Percentiles rank a stretch among this genome's conserved stretches.
phyloP scores from a whole-genome alignment of 2,888 invertebrate species.

The Carabus problematicus region DNA sequence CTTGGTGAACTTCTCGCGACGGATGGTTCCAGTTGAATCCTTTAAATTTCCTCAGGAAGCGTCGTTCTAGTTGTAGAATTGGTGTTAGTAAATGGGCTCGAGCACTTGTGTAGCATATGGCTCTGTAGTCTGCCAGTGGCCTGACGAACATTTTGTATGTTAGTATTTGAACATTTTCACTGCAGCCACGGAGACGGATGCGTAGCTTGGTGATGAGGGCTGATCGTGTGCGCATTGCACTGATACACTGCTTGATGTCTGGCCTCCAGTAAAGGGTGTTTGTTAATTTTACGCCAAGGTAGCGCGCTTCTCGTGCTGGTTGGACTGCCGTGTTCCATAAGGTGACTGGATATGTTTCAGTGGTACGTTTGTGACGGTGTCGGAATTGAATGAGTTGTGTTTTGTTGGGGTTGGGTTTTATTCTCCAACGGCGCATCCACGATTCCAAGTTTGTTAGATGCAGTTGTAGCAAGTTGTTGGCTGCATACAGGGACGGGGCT shows the following conservation, averaged over 20 bases:
- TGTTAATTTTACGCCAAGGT: not conserved
- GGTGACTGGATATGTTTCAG: not conserved
- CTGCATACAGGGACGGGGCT: not conserved
- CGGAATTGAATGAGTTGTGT: not conserved
- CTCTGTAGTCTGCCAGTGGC: not conserved
- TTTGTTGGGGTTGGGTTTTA: not conserved
- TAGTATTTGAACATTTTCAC: not conserved
- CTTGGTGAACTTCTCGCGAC: too few species aligned
- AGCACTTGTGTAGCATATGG: too few species aligned
- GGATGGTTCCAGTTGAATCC: too few species aligned
- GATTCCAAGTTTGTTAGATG: not conserved
- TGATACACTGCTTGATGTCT: not conserved
- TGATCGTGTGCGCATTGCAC: not conserved
- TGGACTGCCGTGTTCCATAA: not conserved
- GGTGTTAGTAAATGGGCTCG: too few species aligned
- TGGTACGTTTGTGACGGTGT: not conserved
- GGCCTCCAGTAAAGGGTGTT: not conserved
- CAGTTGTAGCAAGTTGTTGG: not conserved
- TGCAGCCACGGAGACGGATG: not conserved
- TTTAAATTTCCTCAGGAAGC: too few species aligned
- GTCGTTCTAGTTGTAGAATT: too few species aligned
- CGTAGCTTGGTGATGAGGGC: not conserved
- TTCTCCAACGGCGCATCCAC: slow-evolving; percentile 13
- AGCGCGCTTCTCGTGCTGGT: not conserved
- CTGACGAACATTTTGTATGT: not conserved